Base-by-base conservation (phyloP, 2,797 vertebrate genomes). In the Micrastur ruficollis region DNA sequence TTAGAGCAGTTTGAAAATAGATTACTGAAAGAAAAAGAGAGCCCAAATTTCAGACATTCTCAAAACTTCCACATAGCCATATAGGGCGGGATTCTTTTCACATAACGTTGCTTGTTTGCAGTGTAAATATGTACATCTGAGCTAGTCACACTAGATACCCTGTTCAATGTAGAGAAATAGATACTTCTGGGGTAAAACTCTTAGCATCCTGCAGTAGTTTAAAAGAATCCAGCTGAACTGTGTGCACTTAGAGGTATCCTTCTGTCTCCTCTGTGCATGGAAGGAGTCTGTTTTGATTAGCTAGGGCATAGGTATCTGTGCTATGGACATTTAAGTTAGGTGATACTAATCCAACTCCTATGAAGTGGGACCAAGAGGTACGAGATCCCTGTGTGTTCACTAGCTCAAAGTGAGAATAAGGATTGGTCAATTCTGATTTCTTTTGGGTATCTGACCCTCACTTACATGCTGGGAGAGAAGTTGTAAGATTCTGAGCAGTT, bases 131-230 rank as follows among this genome's bases (percentile, higher is more conserved):
- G 75, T 87, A n/a, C 4, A 13, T 32, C 12, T 49, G 9, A 88
- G 14, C 5, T 56, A 61, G 29, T 72, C 14, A 76, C 29, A 27
- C 7, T 29, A 29, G 4, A 44, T 6, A 53, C 5, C 8, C 11
- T 12, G 8, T 15, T 75, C 20, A 58, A 12, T 0, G 0, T 3
- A 36, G 11, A 61, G 8, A 86, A 84, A 61, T 8, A 67, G 0
- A 0, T 25, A 52, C 19, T 89, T 82, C 16, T 82, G 42, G 5
- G 14, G 8, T 72, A 79, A 75, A 92, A 11, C 17, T 55, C 29
- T 42, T 50, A 62, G 8, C 20, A 84, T 49, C 14, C 46, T 84
- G n/a, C 71, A 81, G 9, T 17, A 76, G 32, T 44, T 25, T 14
- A 68, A 92, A 81, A 8, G 6, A 62, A 40, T 42, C 7, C 32